phyloP scores from a whole-genome alignment of 2,113 vertebrate species.

The Synchiropus splendidus region DNA sequence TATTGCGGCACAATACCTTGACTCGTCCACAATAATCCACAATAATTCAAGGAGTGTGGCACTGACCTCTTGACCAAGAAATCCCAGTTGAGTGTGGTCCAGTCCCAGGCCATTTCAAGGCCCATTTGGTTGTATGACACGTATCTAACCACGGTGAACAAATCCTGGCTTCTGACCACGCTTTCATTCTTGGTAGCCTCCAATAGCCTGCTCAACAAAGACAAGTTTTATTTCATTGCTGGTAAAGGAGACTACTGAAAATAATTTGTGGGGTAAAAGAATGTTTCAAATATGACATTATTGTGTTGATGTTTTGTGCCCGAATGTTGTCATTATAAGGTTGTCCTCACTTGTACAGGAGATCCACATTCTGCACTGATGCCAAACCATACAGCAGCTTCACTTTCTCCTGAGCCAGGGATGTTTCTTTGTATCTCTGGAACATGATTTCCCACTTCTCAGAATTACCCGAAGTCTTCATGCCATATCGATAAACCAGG shows the following conservation, averaged over 20 bases:
- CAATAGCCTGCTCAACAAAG: slow-evolving; percentile 69
- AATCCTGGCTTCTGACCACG: slow-evolving; percentile 83
- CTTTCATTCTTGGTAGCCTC: slow-evolving; percentile 69
- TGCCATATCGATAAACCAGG: slow-evolving; percentile 86
- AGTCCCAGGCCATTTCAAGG: slow-evolving; percentile 91
- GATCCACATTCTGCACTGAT: slow-evolving; percentile 70
- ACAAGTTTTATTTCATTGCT: not conserved
- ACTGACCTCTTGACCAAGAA: slow-evolving; percentile 81
- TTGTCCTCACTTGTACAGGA: slow-evolving; percentile 76
- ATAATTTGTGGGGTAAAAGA: too few species aligned
- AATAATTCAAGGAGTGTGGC: not conserved
- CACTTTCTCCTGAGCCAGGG: slow-evolving; percentile 93
- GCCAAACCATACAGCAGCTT: slow-evolving; percentile 90
- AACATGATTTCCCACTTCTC: slow-evolving; percentile 78
- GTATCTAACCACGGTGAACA: slow-evolving; percentile 84
- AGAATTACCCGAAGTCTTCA: slow-evolving; percentile 73
- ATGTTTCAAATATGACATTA: too few species aligned
- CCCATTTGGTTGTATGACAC: slow-evolving; percentile 80
- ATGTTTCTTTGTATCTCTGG: slow-evolving; percentile 62
- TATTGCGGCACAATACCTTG: too few species aligned
- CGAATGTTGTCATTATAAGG: too few species aligned
- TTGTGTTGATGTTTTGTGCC: too few species aligned
- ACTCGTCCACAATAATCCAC: too few species aligned
- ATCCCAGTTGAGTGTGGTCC: slow-evolving; percentile 90
- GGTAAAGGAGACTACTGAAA: too few species aligned